phyloP scores from a whole-genome alignment of 2,797 vertebrate species.

The Coranthus polyacanthus region DNA sequence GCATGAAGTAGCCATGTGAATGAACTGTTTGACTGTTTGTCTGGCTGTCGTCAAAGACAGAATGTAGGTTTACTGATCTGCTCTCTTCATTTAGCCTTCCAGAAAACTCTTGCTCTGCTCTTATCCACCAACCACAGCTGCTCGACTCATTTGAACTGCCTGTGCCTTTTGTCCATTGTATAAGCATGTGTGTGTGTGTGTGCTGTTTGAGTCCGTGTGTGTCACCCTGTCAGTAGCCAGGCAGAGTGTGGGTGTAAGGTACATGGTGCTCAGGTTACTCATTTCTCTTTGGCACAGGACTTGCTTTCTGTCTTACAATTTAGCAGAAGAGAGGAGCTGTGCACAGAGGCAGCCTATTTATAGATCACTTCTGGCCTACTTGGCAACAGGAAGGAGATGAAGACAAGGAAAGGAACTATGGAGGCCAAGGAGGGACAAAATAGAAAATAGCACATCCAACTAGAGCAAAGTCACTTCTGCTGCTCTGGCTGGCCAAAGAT shows the following conservation, averaged over 20 bases:
- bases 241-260: conserved; percentile 62
- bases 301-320: conserved; percentile 81
- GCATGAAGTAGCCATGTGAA: conserved; percentile 15
- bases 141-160: conserved; percentile 72
- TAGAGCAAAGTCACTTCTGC: conserved; percentile 65
- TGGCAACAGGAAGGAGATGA: conserved; percentile 87
- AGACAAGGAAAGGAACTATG: conserved; percentile 84
- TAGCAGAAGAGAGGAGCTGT: conserved; percentile 67
- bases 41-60: conserved; percentile 69
- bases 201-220: conserved; percentile 26
- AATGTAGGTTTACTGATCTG: conserved; percentile 56
- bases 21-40: conserved; percentile 22
- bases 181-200: conserved; percentile 46
- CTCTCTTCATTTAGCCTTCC: conserved; percentile 66
- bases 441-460: conserved; percentile 75
- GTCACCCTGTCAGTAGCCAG: conserved; percentile 47
- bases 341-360: conserved; percentile 84
- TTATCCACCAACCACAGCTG: conserved; percentile 77
- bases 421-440: conserved; percentile 81
- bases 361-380: conserved; percentile 87
- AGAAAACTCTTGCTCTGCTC: conserved; percentile 68
- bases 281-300: conserved; percentile 84
- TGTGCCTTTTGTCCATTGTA: conserved; percentile 80
- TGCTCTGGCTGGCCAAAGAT: conserved; percentile 21
- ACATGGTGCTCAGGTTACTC: conserved; percentile 80